A percentile compares a stretch with the other conserved stretches of the same genome.
Evolutionary conservation across 2,888 invertebrate species (phyloP).

Genomic region (Drosophila kuntzei): DNA sequence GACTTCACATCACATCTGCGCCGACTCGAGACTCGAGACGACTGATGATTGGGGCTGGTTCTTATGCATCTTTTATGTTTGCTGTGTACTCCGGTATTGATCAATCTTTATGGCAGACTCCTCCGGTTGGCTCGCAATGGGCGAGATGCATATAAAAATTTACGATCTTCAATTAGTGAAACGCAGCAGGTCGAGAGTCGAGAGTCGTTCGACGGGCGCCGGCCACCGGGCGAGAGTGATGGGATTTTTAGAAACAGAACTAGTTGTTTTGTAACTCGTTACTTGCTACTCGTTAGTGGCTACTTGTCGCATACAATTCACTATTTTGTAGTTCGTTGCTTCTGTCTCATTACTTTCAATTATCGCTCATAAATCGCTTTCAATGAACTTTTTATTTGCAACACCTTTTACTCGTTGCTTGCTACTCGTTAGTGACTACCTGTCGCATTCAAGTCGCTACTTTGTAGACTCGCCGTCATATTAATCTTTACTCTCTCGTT

Average conservation of each 20-base stretch:
- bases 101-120: slow-evolving; percentile 68
- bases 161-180: slow-evolving; percentile 59
- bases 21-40: neutral
- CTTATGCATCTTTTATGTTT: slow-evolving; percentile 9
- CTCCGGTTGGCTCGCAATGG: slow-evolving; percentile 39
- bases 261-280: slow-evolving; percentile 6
- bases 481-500: neutral
- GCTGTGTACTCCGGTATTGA: slow-evolving; percentile 29
- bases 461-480: neutral
- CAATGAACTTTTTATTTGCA: neutral
- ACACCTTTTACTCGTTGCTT: neutral
- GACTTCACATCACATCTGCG: neutral
- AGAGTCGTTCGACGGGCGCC: slow-evolving; percentile 3
- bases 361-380: too few species aligned
- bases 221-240: slow-evolving; percentile 15
- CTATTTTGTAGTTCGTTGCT: neutral
- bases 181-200: slow-evolving; percentile 19
- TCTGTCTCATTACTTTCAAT: neutral
- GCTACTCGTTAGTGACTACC: neutral
- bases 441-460: too few species aligned
- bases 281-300: neutral
- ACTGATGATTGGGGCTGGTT: neutral
- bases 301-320: too few species aligned
- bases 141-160: slow-evolving; percentile 62
- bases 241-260: slow-evolving; percentile 17